phyloP scores from a whole-genome alignment of 2,113 vertebrate genomes.

The Nestor notabilis region DNA sequence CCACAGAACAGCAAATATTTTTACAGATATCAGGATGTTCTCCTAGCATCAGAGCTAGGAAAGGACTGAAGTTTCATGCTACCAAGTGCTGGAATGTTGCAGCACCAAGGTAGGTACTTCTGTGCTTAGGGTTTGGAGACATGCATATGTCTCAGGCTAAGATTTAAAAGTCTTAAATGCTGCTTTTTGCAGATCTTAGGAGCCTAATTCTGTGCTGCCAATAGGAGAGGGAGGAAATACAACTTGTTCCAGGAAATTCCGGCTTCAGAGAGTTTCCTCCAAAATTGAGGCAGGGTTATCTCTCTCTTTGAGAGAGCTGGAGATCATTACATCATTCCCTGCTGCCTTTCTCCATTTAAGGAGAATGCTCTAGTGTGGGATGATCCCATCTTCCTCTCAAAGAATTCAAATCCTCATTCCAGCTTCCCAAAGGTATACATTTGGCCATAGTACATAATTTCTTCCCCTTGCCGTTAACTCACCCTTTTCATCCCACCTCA shows the following conservation, averaged over 20 bases:
- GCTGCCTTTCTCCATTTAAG: neutral
- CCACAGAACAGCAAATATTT: neutral
- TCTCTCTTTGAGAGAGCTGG: neutral
- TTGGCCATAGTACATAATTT: neutral
- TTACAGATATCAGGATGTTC: neutral
- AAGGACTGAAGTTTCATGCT: fast-evolving
- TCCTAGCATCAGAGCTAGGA: neutral
- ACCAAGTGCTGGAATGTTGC: fast-evolving
- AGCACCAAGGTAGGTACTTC: neutral
- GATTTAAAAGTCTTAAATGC: neutral
- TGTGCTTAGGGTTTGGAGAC: fast-evolving
- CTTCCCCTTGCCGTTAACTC: neutral
- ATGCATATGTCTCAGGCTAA: fast-evolving
- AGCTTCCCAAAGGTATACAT: neutral
- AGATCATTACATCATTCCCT: neutral
- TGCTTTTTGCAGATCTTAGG: neutral
- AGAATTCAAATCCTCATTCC: neutral
- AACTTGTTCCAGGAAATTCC: neutral
- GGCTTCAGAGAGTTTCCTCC: neutral
- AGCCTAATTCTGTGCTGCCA: neutral
- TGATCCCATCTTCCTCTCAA: neutral
- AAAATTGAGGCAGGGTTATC: neutral
- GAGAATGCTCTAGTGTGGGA: neutral
- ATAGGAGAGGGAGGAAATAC: neutral
- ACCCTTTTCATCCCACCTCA: fast-evolving